A percentile compares a stretch with the other conserved stretches of the same genome.
Conservation (phyloP, 1,140 invertebrate species). For the Octopus bimaculoides region DNA sequence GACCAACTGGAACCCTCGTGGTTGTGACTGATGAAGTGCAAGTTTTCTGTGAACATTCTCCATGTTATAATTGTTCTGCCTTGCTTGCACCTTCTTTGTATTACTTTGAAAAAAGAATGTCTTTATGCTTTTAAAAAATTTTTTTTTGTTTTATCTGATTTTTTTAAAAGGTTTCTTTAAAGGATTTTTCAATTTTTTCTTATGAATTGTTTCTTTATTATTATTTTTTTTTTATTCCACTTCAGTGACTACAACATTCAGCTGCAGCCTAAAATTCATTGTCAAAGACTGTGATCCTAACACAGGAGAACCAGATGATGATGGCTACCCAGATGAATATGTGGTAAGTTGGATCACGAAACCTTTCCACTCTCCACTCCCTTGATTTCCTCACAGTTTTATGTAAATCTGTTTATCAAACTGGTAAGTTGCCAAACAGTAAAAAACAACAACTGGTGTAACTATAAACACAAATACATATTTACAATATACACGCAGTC, state of each 20-base stretch:
- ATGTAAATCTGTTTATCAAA: background rate
- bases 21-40: too few relatives aligned
- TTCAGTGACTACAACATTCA: conserved; percentile 71
- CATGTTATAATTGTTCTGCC: too few relatives aligned
- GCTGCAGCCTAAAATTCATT: conserved; percentile 86
- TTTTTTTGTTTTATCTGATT: background rate
- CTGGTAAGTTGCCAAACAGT: too few relatives aligned
- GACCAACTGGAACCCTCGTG: too few relatives aligned
- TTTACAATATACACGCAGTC: too few relatives aligned
- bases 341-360: conserved; percentile 60
- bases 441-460: too few relatives aligned
- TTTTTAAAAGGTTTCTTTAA: background rate
- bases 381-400: background rate
- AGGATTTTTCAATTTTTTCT: background rate
- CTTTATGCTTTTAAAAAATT: too few relatives aligned
- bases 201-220: background rate
- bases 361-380: background rate
- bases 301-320: conserved; percentile 89
- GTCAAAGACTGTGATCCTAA: conserved; percentile 95
- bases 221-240: conserved; percentile 16
- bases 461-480: too few relatives aligned
- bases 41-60: too few relatives aligned
- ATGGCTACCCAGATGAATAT: conserved; percentile 83
- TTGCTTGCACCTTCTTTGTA: too few relatives aligned
- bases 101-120: too few relatives aligned